Conservation (phyloP, 2,113 vertebrate genomes). For the Lycaon pictus region DNA sequence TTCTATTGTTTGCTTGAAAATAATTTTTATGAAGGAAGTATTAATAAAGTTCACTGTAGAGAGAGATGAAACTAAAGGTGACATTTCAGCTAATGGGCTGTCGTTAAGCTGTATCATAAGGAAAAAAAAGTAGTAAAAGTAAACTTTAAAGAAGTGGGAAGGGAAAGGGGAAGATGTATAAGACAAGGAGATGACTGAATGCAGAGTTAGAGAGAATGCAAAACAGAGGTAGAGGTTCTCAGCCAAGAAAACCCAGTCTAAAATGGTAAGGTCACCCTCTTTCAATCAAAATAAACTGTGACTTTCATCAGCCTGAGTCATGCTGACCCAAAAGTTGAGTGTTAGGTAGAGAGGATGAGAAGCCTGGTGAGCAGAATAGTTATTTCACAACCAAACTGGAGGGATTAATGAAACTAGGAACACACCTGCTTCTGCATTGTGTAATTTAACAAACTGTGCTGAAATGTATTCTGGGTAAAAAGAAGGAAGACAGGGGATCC, state of each 20-base stretch:
- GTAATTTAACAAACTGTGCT: not conserved
- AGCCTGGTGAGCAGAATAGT: not conserved
- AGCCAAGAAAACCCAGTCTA: not conserved
- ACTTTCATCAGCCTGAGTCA: conserved; percentile 55
- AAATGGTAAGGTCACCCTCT: conserved; percentile 61
- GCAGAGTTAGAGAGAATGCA: not conserved
- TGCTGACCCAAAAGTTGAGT: not conserved
- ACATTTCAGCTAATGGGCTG: conserved; percentile 56
- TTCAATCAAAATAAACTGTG: conserved; percentile 64
- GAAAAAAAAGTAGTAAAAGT: conserved; percentile 23
- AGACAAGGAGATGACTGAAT: not conserved
- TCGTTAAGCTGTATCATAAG: conserved; percentile 33
- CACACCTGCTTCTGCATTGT: not conserved
- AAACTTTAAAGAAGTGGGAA: conserved; percentile 23
- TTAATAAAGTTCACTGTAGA: not conserved
- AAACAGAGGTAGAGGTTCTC: not conserved
- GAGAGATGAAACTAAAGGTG: not conserved
- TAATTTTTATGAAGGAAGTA: conserved; percentile 32
- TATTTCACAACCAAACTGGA: not conserved
- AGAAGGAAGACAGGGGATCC: not conserved
- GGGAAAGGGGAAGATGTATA: not conserved
- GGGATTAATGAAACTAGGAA: not conserved
- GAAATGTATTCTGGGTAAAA: not conserved
- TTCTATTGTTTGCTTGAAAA: conserved; percentile 28
- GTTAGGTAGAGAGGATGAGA: not conserved